phyloP scores from a whole-genome alignment of 2,113 vertebrate species.

The Amphilophus citrinellus region DNA sequence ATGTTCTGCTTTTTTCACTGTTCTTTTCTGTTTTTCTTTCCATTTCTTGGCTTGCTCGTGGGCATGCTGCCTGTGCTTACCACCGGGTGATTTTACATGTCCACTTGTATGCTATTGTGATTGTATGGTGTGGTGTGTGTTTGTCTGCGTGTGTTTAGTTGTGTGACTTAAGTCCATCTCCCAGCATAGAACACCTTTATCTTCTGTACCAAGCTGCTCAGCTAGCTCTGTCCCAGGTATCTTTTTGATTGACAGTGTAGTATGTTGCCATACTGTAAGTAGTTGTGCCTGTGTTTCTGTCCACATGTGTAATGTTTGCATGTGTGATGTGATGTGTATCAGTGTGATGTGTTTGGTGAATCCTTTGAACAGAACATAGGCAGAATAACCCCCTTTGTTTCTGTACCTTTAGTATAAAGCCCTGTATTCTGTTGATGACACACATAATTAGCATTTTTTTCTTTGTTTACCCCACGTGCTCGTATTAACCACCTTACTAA shows the following conservation, averaged over 20 bases:
- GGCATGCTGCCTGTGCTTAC: constrained; percentile 64
- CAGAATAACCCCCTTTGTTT: not conserved
- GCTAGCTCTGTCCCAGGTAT: constrained; percentile 69
- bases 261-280: not conserved
- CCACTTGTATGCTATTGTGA: not conserved
- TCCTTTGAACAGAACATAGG: not conserved
- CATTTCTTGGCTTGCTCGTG: constrained; percentile 4
- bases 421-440: not conserved
- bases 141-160: constrained; percentile 49
- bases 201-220: constrained; percentile 73
- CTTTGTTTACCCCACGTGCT: not conserved
- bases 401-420: not conserved
- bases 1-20: constrained; percentile 16
- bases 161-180: constrained; percentile 68
- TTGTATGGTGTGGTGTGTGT: not conserved
- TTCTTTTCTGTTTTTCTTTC: constrained; percentile 44
- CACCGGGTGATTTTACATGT: constrained; percentile 34
- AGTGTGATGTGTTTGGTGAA: not conserved
- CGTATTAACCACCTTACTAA: not conserved
- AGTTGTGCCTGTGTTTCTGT: not conserved
- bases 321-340: not conserved
- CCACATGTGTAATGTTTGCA: not conserved
- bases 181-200: constrained; percentile 75
- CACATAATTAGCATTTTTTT: not conserved
- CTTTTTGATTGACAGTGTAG: not conserved